Conservation (phyloP, 2,888 invertebrate genomes). For the Acanthosepion esculentum region DNA sequence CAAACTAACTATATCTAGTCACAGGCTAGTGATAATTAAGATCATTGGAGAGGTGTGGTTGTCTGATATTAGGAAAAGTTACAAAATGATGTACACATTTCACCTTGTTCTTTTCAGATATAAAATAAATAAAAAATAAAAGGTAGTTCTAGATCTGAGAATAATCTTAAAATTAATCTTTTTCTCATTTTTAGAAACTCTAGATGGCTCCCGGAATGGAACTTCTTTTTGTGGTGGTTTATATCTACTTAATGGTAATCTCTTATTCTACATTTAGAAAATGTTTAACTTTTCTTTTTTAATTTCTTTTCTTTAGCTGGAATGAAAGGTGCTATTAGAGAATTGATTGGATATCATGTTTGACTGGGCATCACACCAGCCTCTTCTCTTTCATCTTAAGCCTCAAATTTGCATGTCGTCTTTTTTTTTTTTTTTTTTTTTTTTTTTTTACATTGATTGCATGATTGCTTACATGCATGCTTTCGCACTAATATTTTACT, state of each 20-base stretch:
- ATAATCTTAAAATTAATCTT: background rate
- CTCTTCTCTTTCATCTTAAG: background rate
- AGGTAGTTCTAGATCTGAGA: background rate
- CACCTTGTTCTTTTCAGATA: background rate
- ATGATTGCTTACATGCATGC: background rate
- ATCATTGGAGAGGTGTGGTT: too few relatives aligned
- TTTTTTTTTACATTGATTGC: too few relatives aligned
- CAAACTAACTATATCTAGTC: too few relatives aligned
- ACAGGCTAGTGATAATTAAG: too few relatives aligned
- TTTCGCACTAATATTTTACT: background rate
- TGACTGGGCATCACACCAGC: background rate
- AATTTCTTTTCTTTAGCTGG: background rate
- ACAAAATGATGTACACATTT: background rate
- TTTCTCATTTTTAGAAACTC: slow-evolving; percentile 34
- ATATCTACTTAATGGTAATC: slow-evolving; percentile 37
- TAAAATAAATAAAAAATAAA: background rate
- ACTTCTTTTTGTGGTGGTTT: slow-evolving; percentile 37
- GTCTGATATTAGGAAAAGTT: too few relatives aligned
- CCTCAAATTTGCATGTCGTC: background rate
- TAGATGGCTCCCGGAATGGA: slow-evolving; percentile 24
- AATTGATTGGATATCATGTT: background rate
- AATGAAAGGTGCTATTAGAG: background rate
- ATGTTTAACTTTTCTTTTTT: background rate
- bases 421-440: too few relatives aligned
- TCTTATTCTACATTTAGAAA: slow-evolving; percentile 17